A percentile compares a stretch with the other conserved stretches of the same genome.
phyloP scores from a whole-genome alignment of 2,797 vertebrate genomes.

The Melanitta fusca region DNA sequence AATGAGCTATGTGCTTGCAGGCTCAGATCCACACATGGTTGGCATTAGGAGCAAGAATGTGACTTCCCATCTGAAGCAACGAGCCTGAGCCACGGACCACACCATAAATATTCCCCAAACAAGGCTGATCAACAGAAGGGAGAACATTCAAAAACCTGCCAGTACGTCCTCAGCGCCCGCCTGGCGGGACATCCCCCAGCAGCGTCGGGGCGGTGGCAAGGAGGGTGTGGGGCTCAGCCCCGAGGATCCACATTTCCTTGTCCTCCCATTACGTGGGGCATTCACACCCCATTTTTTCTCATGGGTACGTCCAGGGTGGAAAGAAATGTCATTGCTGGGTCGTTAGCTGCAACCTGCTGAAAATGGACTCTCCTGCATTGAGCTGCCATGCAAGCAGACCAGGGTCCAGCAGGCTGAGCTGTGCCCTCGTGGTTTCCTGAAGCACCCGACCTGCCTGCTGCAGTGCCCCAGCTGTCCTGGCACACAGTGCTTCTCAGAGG shows the following conservation, averaged over 20 bases:
- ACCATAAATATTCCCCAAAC: not conserved
- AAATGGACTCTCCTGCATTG: not conserved
- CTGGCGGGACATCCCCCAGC: not conserved
- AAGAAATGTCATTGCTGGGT: not conserved
- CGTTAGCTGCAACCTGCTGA: not conserved
- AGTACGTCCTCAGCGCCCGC: not conserved
- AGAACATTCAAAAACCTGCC: not conserved
- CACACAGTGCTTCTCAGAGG: not conserved
- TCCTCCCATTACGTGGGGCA: not conserved
- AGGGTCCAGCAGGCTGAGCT: not conserved
- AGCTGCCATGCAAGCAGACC: not conserved
- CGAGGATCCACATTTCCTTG: rapidly evolving
- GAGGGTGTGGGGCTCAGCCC: not conserved
- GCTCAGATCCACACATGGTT: conserved; percentile 8
- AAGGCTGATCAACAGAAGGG: not conserved
- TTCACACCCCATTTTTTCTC: not conserved
- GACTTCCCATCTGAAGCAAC: not conserved
- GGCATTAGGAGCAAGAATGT: conserved; percentile 38
- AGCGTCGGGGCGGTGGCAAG: rapidly evolving
- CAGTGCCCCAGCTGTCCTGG: too few relatives aligned
- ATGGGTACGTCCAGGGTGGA: not conserved
- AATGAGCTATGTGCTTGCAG: conserved; percentile 1
- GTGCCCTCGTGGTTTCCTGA: not conserved
- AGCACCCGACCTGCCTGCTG: not conserved
- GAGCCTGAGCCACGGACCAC: not conserved